Base-by-base conservation (phyloP, 2,888 invertebrate genomes). In the Portevinia maculata region DNA sequence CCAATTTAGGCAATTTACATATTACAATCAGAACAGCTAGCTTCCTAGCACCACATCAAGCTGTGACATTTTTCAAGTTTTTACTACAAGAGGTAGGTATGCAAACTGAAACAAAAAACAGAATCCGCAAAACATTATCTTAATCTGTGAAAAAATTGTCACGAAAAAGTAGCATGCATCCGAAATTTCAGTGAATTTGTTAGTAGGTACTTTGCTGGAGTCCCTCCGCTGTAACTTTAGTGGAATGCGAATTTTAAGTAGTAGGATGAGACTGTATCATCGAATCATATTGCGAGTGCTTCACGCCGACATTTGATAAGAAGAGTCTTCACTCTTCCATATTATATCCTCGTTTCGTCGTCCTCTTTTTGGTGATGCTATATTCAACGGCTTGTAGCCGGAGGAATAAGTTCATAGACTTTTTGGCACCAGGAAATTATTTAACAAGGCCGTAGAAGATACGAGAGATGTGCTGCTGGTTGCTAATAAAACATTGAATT, bases 351-450 rank as follows among this genome's bases (percentile, higher is more conserved):
- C 24, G 32, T 21, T 39, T 17, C 24, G 19, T 39, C 21, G 30
- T 13, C 8, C 0, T 6, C 1, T 15, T 28, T n/a, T n/a, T 9
- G 9, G 3, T 52, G 21, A 48, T 57, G 28, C 55, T 67, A 60
- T 46, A 59, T 59, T 81, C 21, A 59, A 46, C 57, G 70, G 37
- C 39, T 37, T 17, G 17, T 28, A 60, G 55, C 15, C 11, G 32
- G 48, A 41, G 30, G 57, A 50, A 39, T 30, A 67, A 78, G 55
- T 67, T 78, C 57, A 62, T 73, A 71, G 67, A 78, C 57, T 62
- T 73, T 67, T 83, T 37, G 67, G 73, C 78, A 67, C 57, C 57
- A 46, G 21, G 30, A 39, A 73, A 60, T 50, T 55, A 59, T 76
- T 78, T 67, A 59, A 64, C 39, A 64, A 52, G 50, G 46, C 52